Evolutionary conservation across 2,888 invertebrate genomes (phyloP), one percentile per base, ranked within the genome.

Genomic region (Steromphala cineraria): DNA sequence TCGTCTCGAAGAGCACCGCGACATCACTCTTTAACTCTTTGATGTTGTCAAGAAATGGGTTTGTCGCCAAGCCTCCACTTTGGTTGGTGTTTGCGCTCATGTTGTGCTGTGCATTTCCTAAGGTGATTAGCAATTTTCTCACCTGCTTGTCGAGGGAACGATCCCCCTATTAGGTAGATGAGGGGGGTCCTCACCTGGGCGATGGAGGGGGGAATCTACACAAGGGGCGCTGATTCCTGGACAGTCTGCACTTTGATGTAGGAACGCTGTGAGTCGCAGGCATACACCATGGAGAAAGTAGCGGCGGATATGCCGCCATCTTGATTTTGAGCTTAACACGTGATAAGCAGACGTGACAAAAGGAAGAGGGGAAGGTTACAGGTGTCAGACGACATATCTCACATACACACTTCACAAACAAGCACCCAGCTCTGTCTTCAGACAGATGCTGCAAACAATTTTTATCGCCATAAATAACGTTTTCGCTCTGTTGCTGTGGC

Each of bases 41-140:
- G 62, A 62, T 62, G 62, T 62, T 62, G 62, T 21, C 62, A 62
- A 62, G 62, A 62, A 28, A 62, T 24, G 62, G 62, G 62, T 62
- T 62, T 62, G 62, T 62, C 62, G 28, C 28, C 28, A 62, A 62
- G 28, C 13, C 62, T 21, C 62, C 62, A 62, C 28, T 13, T 24
- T 62, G 62, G 24, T 24, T 28, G 24, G 17, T 62, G 62, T 62
- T 62, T 62, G 62, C 28, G 15, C 21, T 62, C 28, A 28, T 28
- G 62, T 62, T 62, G 62, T 62, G 62, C 21, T 28, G 21, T 62
- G 62, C 62, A 62, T 62, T 28, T 62, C 62, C 62, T 28, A 21
- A 28, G 62, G 62, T 62, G 62, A 62, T 62, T 62, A 62, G 62
- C 62, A 28, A 24, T 24, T 28, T 62, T 62, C 28, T 62, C 62